Base-by-base conservation (phyloP, 2,888 invertebrate species). In the Orgyia antiqua region DNA sequence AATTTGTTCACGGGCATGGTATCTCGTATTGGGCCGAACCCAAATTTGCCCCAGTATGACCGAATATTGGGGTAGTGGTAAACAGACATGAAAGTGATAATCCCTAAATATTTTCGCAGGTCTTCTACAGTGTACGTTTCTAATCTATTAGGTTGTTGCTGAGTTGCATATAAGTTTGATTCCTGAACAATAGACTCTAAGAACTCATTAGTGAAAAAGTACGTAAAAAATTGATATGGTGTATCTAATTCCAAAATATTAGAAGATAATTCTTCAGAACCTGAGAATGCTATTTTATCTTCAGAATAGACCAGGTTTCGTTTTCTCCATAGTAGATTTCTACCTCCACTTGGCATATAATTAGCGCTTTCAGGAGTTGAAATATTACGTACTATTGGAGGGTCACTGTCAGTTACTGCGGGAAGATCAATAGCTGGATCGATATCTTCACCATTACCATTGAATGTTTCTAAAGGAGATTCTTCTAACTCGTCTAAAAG, bases 81-180 rank as follows among this genome's bases (percentile, higher is more conserved):
- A 2, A 59, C 36, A 10, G 58, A 54, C 42, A 49, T 52, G 28
- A 47, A 20, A 9, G 9, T 20, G 3, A 20, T n/a, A 2, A 53
- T 26, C 1, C 28, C 28, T 9, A 29, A 24, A 30, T 34, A 34
- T 27, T 30, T 30, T 5, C 34, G 30, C 2, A 30, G 26, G 10
- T 34, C 29, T 1, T 3, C 5, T 13, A 17, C 7, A 15, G 34
- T 30, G 8, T 30, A 13, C 4, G 13, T 9, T 23, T 37, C 38
- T 3, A 39, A 34, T 31, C 38, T 36, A n/a, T 40, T 34, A 12
- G 42, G 42, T 23, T 42, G 12, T 33, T 20, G 33, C 21, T 45
- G 40, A 2, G 39, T 33, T 15, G 40, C 39, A 33, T 42, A 45
- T 8, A 36, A 29, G n/a, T 29, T 31, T 24, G 45, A 15, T 33